Conservation (phyloP, 1,140 invertebrate species). For the Drosophila virilis region DNA sequence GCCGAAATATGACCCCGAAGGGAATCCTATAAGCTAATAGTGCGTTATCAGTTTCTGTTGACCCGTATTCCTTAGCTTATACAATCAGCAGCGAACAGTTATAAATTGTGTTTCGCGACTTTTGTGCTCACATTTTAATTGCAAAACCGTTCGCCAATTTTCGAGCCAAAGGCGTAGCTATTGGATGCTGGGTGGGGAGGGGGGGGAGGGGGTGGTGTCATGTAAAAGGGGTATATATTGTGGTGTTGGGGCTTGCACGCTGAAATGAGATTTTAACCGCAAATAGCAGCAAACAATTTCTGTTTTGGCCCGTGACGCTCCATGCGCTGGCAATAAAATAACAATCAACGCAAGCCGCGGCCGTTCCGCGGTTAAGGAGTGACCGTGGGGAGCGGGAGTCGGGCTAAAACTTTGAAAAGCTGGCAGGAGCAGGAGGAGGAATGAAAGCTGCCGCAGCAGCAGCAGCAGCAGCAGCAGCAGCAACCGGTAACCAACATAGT, state of each 20-base stretch:
- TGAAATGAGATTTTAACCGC: slow-evolving; percentile 77
- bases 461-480: slow-evolving; percentile 6
- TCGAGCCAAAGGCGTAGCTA: slow-evolving; percentile 11
- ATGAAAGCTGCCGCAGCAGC: no score
- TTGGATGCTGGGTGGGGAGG: background rate
- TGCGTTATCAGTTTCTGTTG: background rate
- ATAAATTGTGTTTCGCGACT: slow-evolving; percentile 46
- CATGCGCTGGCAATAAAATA: slow-evolving; percentile 73
- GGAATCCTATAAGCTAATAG: background rate
- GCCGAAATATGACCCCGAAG: no score
- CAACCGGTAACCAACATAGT: slow-evolving; percentile 20
- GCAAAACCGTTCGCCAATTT: slow-evolving; percentile 46
- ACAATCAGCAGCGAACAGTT: slow-evolving; percentile 40
- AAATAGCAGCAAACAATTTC: slow-evolving; percentile 77
- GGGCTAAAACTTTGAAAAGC: background rate
- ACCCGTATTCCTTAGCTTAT: background rate
- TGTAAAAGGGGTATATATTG: slow-evolving; percentile 10
- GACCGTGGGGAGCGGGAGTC: background rate
- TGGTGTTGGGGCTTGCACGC: slow-evolving; percentile 24
- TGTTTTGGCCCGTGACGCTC: slow-evolving; percentile 66
- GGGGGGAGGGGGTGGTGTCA: background rate
- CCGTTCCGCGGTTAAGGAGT: slow-evolving; percentile 45
- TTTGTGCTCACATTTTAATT: slow-evolving; percentile 53
- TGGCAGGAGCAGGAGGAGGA: background rate
- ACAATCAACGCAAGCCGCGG: slow-evolving; percentile 78